Conservation (phyloP, 2,113 vertebrate species). For the Dromaius novaehollandiae region DNA sequence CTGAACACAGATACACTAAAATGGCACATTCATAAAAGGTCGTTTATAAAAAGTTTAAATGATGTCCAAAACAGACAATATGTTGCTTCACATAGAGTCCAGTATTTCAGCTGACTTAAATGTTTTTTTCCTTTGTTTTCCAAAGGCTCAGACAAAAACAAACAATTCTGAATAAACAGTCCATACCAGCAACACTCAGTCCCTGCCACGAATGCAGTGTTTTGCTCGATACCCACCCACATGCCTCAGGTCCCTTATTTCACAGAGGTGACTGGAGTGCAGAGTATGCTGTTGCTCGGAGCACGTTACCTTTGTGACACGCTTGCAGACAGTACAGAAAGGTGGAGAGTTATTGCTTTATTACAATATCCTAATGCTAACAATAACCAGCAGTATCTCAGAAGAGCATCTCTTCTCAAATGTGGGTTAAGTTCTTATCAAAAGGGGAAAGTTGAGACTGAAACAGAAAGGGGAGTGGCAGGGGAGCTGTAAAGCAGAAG, state of each 20-base stretch:
- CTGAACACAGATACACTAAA: background rate
- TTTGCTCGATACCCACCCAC: background rate
- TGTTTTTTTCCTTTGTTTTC: background rate
- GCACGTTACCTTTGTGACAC: fast-evolving
- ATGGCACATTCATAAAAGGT: fast-evolving
- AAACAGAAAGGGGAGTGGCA: background rate
- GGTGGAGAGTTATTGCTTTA: background rate
- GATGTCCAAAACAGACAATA: background rate
- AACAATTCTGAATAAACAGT: background rate
- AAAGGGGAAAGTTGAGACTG: background rate
- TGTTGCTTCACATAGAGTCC: background rate
- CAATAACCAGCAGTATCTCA: background rate
- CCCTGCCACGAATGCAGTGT: fast-evolving
- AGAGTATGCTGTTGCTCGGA: background rate
- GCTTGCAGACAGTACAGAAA: background rate
- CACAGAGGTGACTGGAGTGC: fast-evolving
- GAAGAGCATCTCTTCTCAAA: background rate
- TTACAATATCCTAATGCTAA: background rate
- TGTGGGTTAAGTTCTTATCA: background rate
- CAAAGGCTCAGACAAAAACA: background rate
- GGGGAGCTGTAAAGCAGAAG: background rate
- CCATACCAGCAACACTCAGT: background rate
- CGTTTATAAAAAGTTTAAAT: background rate
- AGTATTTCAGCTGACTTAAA: background rate
- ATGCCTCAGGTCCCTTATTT: background rate